These are phyloP conservation scores for Cygnus olor DNA, from an alignment of 2,797 vertebrate genomes.

Conservation along the genomic window DNA sequence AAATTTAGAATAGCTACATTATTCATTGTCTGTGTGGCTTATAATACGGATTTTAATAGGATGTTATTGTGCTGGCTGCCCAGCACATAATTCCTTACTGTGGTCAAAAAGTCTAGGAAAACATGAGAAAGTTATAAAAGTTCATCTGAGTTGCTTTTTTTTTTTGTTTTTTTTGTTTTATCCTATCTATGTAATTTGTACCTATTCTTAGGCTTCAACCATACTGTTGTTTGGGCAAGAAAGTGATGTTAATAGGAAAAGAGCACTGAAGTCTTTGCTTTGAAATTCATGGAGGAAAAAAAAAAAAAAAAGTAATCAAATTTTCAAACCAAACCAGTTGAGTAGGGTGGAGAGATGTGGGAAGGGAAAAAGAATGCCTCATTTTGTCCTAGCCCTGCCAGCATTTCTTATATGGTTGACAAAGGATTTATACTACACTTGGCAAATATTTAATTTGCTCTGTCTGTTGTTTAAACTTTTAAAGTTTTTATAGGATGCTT, in stretches of 20 bases:
- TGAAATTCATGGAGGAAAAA: not conserved
- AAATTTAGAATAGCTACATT: not conserved
- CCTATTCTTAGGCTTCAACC: not conserved
- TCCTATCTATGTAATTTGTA: not conserved
- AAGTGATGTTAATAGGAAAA: not conserved
- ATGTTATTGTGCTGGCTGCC: not conserved
- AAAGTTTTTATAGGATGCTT: not conserved
- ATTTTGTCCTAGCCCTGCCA: not conserved
- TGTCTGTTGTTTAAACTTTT: not conserved
- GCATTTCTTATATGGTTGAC: not conserved
- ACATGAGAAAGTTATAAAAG: not conserved
- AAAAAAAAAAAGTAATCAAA: not conserved
- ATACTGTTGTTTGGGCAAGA: not conserved
- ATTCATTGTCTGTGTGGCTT: slow-evolving; percentile 6
- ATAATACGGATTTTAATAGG: not conserved
- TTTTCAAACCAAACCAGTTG: slow-evolving; percentile 35
- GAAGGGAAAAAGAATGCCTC: slow-evolving; percentile 7
- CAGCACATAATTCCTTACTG: not conserved
- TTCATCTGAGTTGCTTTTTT: not conserved
- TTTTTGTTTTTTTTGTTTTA: not conserved
- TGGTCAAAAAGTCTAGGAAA: slow-evolving; percentile 19
- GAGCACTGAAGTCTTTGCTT: slow-evolving; percentile 18
- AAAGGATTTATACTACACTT: not conserved
- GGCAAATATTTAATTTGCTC: slow-evolving; percentile 32
- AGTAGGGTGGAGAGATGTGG: slow-evolving; percentile 20